A percentile compares a stretch with the other conserved stretches of the same genome.
Conservation (phyloP, 53 echinoderm and acorn worm species). For the Pentamera pediparva region DNA sequence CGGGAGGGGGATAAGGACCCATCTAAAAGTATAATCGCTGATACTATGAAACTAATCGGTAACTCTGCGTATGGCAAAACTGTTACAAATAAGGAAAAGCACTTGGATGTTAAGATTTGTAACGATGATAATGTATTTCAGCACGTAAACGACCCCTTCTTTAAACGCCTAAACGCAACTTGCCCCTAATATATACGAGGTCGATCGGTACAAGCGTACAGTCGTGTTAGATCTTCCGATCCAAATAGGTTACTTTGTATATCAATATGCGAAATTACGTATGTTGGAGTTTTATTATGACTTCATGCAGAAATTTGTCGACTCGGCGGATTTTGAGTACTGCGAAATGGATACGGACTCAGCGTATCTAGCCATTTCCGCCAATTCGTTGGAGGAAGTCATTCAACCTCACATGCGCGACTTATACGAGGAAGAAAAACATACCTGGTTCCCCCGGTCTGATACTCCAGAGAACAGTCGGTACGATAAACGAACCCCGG, state of each 20-base stretch:
- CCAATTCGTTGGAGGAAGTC: slow-evolving; percentile 12
- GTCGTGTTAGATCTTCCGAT: slow-evolving; percentile 15
- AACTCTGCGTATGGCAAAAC: slow-evolving; percentile 36
- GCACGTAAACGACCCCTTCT: slow-evolving; percentile 10
- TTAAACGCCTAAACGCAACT: not conserved
- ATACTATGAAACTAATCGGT: slow-evolving; percentile 20
- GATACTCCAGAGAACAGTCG: slow-evolving; percentile 15
- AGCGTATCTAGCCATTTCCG: slow-evolving; percentile 36
- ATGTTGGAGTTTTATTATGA: slow-evolving; percentile 40
- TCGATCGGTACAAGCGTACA: not conserved
- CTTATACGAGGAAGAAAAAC: slow-evolving; percentile 23
- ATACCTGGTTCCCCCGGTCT: slow-evolving; percentile 28
- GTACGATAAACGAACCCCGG: slow-evolving; percentile 36
- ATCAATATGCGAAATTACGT: slow-evolving; percentile 47
- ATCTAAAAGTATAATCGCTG: slow-evolving; percentile 8
- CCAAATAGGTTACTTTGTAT: slow-evolving; percentile 57
- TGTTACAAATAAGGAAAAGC: slow-evolving; percentile 31
- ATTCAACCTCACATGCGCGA: slow-evolving; percentile 27
- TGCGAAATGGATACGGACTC: slow-evolving; percentile 59
- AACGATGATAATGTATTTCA: slow-evolving; percentile 1
- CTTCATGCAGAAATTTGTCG: slow-evolving; percentile 24
- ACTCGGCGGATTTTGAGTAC: slow-evolving; percentile 32
- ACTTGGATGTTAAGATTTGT: slow-evolving; percentile 6
- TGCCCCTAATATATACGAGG: slow-evolving; percentile 12
- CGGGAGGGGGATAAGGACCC: slow-evolving; percentile 23